Conservation (phyloP, 2,888 invertebrate species). For the Aporophyla nigra region DNA sequence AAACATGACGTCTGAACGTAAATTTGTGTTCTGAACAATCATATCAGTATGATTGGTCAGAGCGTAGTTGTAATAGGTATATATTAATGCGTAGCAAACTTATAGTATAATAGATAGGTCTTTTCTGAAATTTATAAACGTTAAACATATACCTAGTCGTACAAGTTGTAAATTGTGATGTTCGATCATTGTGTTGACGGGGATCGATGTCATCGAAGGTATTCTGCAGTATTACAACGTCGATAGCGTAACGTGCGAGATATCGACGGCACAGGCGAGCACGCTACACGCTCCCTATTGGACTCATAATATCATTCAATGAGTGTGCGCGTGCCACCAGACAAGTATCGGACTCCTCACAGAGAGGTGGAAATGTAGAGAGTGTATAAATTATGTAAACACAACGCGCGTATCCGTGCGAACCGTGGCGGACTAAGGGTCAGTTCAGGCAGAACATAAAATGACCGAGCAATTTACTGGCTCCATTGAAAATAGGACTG, state of each 20-base stretch:
- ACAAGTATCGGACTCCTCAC: constrained; percentile 48
- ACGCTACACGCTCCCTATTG: constrained; percentile 36
- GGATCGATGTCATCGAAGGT: constrained; percentile 69
- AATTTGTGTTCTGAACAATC: constrained; percentile 63
- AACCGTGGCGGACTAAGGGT: constrained; percentile 6
- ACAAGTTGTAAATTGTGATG: constrained; percentile 77
- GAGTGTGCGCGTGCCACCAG: constrained; percentile 62
- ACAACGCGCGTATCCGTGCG: constrained; percentile 39
- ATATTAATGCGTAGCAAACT: constrained; percentile 78
- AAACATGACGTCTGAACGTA: constrained; percentile 57
- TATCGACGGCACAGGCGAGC: constrained; percentile 39
- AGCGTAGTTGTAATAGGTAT: constrained; percentile 72
- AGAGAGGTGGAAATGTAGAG: constrained; percentile 46
- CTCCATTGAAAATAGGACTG: too few relatives aligned
- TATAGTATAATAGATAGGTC: constrained; percentile 86
- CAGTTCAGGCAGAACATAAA: too few relatives aligned
- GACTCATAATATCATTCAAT: constrained; percentile 57
- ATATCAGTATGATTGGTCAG: constrained; percentile 77
- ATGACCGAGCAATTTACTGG: too few relatives aligned
- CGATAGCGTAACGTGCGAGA: constrained; percentile 50
- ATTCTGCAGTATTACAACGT: constrained; percentile 82
- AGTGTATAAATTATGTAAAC: constrained; percentile 57
- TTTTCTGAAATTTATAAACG: constrained; percentile 90
- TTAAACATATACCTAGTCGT: constrained; percentile 86
- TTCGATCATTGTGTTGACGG: constrained; percentile 67